Evolutionary conservation across 2,113 vertebrate species (phyloP).

Genomic region (Macroglossus sobrinus): DNA sequence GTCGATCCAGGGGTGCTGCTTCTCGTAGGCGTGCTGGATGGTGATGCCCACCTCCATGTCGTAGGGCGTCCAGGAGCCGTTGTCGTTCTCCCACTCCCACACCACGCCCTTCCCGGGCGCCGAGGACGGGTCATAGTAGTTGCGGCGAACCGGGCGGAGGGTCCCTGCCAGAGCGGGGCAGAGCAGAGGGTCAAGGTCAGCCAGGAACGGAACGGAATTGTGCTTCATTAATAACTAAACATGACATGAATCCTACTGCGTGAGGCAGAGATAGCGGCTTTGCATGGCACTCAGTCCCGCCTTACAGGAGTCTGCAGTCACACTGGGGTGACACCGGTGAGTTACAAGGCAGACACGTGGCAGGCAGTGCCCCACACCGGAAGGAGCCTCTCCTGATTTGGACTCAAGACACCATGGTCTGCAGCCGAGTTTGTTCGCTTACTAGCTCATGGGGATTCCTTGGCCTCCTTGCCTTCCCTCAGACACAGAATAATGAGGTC

Average conservation of each 20-base stretch:
- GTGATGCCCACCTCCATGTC: constrained; percentile 87
- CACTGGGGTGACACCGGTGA: too few species aligned
- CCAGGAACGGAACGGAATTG: accelerated
- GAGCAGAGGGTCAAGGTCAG: not conserved
- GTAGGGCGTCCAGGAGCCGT: constrained; percentile 82
- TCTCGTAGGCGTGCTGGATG: constrained; percentile 85
- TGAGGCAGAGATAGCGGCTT: not conserved
- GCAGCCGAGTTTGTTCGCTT: not conserved
- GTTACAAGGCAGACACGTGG: accelerated
- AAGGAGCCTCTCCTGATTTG: not conserved
- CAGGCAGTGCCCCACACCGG: accelerated
- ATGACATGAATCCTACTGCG: not conserved
- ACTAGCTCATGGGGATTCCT: not conserved
- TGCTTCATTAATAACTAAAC: accelerated
- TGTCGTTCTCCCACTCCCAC: constrained; percentile 88
- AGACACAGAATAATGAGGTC: not conserved
- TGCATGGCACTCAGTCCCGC: not conserved
- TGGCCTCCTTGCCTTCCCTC: not conserved
- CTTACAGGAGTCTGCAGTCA: not conserved
- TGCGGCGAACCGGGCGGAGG: constrained; percentile 84
- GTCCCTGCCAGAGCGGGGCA: constrained; percentile 77
- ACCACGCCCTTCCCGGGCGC: constrained; percentile 84
- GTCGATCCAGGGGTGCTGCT: constrained; percentile 86
- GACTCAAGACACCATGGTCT: not conserved
- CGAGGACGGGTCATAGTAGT: constrained; percentile 82